These are phyloP conservation scores for Clarias magur DNA, from an alignment of 2,113 vertebrate genomes.

Conservation along the genomic window DNA sequence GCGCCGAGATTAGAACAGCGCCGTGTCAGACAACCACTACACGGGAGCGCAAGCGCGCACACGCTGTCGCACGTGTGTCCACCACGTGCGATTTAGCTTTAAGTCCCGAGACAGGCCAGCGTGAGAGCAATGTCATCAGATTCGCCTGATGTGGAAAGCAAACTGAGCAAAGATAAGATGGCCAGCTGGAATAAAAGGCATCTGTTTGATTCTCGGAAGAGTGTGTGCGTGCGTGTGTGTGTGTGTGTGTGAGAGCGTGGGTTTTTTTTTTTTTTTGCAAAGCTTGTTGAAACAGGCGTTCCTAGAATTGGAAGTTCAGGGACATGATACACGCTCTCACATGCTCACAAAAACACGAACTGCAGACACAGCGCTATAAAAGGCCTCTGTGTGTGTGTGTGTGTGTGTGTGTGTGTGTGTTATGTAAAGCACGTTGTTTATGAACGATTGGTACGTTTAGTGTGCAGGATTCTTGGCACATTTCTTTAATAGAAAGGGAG, in stretches of 20 bases:
- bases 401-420: not conserved
- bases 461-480: not conserved
- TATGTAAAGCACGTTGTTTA: not conserved
- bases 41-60: not conserved
- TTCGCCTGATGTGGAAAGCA: conserved; percentile 50
- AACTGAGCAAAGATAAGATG: conserved; percentile 52
- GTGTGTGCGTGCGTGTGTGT: conserved; percentile 41
- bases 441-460: not conserved
- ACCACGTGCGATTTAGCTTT: not conserved
- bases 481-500: not conserved
- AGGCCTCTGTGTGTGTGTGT: not conserved
- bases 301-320: conserved; percentile 48
- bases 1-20: not conserved
- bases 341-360: not conserved
- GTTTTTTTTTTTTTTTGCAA: not conserved
- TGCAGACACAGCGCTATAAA: conserved; percentile 21
- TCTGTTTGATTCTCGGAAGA: conserved; percentile 50
- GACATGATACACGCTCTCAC: conserved; percentile 36
- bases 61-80: not conserved
- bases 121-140: conserved; percentile 62
- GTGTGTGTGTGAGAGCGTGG: conserved; percentile 32
- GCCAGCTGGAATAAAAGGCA: conserved; percentile 57
- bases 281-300: conserved; percentile 27
- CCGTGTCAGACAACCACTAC: no score
- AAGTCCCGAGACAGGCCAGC: conserved; percentile 33